phyloP scores from a whole-genome alignment of 2,113 vertebrate genomes.

The Aleadryas rufinucha region DNA sequence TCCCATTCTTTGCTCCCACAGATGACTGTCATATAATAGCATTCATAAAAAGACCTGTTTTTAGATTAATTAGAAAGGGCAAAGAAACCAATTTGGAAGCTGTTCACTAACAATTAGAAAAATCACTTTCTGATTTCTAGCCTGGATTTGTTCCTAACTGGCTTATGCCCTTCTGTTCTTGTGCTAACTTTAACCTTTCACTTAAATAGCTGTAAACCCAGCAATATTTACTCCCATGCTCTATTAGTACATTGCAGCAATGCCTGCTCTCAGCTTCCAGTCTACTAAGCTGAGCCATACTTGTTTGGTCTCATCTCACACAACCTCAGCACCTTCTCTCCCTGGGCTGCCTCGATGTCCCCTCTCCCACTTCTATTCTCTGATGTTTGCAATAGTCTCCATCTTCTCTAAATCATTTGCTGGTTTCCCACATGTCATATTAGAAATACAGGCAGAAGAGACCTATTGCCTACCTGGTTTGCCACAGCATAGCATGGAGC shows the following conservation, averaged over 20 bases:
- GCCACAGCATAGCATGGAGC: background rate
- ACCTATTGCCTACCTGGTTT: background rate
- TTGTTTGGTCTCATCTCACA: background rate
- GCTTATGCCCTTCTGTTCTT: constrained; percentile 13
- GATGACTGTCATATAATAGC: background rate
- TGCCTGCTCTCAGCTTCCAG: background rate
- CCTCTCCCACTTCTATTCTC: background rate
- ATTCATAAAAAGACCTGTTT: background rate
- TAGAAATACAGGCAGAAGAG: background rate
- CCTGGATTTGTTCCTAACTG: background rate
- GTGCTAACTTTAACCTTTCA: background rate
- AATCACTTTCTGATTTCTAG: background rate
- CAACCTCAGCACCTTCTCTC: background rate
- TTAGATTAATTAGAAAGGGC: constrained; percentile 47
- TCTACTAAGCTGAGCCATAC: background rate
- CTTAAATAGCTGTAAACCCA: background rate
- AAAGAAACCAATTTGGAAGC: constrained; percentile 17
- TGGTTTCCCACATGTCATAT: background rate
- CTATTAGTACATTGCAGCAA: background rate
- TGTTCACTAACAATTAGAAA: background rate
- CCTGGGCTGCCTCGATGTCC: background rate
- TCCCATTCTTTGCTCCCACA: background rate
- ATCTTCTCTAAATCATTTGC: background rate
- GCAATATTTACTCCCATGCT: constrained; percentile 33
- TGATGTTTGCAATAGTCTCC: background rate